Conservation (phyloP, 92 coral and sea anemone species). For the Palythoa grandis region DNA sequence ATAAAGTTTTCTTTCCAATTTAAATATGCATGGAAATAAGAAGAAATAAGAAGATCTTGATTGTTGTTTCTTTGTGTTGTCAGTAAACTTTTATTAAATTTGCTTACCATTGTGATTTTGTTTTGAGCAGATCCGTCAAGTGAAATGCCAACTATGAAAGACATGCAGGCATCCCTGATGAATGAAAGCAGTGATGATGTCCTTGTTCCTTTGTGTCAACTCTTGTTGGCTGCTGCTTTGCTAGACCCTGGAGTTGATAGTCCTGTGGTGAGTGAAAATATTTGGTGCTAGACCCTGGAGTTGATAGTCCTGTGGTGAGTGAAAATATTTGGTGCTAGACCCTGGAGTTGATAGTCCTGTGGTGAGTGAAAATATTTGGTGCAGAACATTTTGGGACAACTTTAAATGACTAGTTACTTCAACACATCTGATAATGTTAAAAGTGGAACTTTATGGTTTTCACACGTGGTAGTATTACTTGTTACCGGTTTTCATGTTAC, state of each 20-base stretch:
- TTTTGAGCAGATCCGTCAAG: slow-evolving; percentile 65
- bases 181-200: slow-evolving; percentile 91
- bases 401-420: too few species aligned
- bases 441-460: too few species aligned
- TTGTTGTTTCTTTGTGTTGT: not conserved
- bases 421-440: too few species aligned
- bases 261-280: slow-evolving; percentile 76
- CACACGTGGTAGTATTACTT: too few species aligned
- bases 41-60: not conserved
- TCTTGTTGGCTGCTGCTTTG: slow-evolving; percentile 78
- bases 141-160: slow-evolving; percentile 85
- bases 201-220: slow-evolving; percentile 85
- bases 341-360: slow-evolving; percentile 96
- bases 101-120: not conserved
- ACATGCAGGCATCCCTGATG: slow-evolving; percentile 91
- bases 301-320: slow-evolving; percentile 93
- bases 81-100: not conserved
- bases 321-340: not conserved
- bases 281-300: slow-evolving; percentile 76
- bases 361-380: slow-evolving; percentile 64
- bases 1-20: too few species aligned
- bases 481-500: too few species aligned
- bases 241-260: slow-evolving; percentile 97
- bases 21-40: too few species aligned
- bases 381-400: too few species aligned